A percentile compares a stretch with the other conserved stretches of the same genome.
Conservation (phyloP, 2,888 invertebrate species). For the Cremastobaeus sp. region DNA sequence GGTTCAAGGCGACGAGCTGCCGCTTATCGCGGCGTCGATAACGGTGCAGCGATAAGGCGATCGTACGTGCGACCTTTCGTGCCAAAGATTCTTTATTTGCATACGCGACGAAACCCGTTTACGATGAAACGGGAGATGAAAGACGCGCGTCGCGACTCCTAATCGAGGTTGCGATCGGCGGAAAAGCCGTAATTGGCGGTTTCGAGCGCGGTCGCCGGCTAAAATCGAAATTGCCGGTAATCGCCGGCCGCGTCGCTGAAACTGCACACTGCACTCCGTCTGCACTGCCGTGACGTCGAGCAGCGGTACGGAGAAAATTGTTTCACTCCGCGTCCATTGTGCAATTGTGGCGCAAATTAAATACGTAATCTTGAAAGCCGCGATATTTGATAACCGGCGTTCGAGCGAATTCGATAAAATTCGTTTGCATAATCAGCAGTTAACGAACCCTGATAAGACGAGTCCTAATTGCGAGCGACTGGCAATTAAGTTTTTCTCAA, state of each 20-base stretch:
- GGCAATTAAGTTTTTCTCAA: too few relatives aligned
- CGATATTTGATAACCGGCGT: slow-evolving; percentile 13
- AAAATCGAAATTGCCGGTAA: not conserved
- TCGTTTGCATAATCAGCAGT: slow-evolving; percentile 27
- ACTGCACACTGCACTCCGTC: too few relatives aligned
- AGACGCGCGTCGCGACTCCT: slow-evolving; percentile 34
- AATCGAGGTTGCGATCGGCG: slow-evolving; percentile 17
- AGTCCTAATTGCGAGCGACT: too few relatives aligned
- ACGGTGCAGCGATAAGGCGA: slow-evolving; percentile 45
- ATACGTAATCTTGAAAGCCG: slow-evolving; percentile 20
- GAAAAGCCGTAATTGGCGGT: not conserved
- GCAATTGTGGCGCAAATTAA: too few relatives aligned
- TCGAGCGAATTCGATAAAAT: slow-evolving; percentile 25
- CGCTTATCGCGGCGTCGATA: slow-evolving; percentile 42
- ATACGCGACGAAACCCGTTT: slow-evolving; percentile 65
- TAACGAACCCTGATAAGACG: slow-evolving; percentile 14
- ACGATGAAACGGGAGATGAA: slow-evolving; percentile 64
- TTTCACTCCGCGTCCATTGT: too few relatives aligned
- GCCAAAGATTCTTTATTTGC: slow-evolving; percentile 66
- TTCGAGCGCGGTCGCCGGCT: not conserved
- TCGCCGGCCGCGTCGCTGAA: too few relatives aligned
- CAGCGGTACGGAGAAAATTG: too few relatives aligned
- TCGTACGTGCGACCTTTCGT: slow-evolving; percentile 66
- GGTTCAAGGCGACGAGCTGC: slow-evolving; percentile 57
- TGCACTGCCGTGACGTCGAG: too few relatives aligned